phyloP scores from a whole-genome alignment of 2,888 invertebrate genomes.

The Dicycla oo region DNA sequence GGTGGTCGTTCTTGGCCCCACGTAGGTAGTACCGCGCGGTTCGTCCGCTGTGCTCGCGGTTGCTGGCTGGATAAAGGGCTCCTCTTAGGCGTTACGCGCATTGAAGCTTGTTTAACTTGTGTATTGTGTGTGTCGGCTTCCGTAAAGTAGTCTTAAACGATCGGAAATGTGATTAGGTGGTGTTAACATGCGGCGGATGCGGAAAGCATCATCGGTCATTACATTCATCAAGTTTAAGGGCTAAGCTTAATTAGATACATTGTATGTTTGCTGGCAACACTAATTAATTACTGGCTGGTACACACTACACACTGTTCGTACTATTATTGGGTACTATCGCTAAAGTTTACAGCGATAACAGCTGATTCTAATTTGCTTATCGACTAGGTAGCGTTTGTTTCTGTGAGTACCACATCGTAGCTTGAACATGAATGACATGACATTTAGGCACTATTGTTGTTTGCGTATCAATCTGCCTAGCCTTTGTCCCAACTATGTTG shows the following conservation, averaged over 20 bases:
- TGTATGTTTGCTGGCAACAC: conserved; percentile 45
- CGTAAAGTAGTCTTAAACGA: conserved; percentile 31
- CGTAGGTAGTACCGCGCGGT: conserved; percentile 7
- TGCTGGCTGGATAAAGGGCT: background rate
- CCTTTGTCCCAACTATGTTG: too few relatives aligned
- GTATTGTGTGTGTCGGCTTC: conserved; percentile 51
- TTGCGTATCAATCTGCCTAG: too few relatives aligned
- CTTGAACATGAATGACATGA: conserved; percentile 46
- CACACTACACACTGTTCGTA: conserved; percentile 19
- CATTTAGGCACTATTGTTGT: background rate
- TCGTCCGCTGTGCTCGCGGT: background rate
- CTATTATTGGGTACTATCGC: conserved; percentile 28
- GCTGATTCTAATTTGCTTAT: conserved; percentile 60
- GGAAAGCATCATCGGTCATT: conserved; percentile 42
- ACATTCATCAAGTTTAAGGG: conserved; percentile 42
- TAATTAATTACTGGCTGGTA: conserved; percentile 43
- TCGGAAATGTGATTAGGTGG: conserved; percentile 51
- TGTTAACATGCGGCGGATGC: conserved; percentile 59
- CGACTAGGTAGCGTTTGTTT: conserved; percentile 28
- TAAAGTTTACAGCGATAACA: conserved; percentile 23
- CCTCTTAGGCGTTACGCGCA: conserved; percentile 19
- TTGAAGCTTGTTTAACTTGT: conserved; percentile 48
- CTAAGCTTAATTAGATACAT: conserved; percentile 45
- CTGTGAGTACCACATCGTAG: conserved; percentile 20
- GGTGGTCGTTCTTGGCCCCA: conserved; percentile 62